Evolutionary conservation across 2,797 vertebrate genomes (phyloP).

Genomic region (Clarias pachynema): DNA sequence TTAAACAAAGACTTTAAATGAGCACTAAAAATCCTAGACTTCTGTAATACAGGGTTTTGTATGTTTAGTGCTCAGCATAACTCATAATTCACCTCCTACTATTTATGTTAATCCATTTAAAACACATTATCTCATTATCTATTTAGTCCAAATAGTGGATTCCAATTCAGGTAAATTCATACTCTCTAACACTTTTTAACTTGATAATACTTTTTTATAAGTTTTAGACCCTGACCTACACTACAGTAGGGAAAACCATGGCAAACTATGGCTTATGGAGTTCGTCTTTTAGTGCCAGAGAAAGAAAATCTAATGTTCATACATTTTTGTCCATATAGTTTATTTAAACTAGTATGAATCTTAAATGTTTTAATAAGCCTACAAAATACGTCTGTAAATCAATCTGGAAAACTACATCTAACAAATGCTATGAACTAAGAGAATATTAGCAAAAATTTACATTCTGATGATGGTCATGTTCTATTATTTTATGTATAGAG

Average conservation of each 20-base stretch:
- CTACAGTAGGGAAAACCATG: not conserved
- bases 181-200: not conserved
- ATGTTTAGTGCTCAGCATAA: not conserved
- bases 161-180: not conserved
- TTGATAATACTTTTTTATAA: not conserved
- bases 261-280: not conserved
- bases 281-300: not conserved
- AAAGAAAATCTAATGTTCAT: not conserved
- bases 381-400: not conserved
- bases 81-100: not conserved
- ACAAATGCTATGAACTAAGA: not conserved
- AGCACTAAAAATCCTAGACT: not conserved
- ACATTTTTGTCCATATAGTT: not conserved
- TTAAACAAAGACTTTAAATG: constrained; percentile 4
- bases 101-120: not conserved
- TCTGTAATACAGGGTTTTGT: not conserved
- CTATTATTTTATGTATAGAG: not conserved
- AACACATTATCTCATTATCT: not conserved
- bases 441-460: not conserved
- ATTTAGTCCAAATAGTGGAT: not conserved
- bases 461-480: not conserved
- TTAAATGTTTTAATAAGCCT: not conserved
- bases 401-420: not conserved
- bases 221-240: not conserved
- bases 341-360: not conserved